phyloP scores from a whole-genome alignment of 1,140 invertebrate genomes.

The Zaprionus nigranus region DNA sequence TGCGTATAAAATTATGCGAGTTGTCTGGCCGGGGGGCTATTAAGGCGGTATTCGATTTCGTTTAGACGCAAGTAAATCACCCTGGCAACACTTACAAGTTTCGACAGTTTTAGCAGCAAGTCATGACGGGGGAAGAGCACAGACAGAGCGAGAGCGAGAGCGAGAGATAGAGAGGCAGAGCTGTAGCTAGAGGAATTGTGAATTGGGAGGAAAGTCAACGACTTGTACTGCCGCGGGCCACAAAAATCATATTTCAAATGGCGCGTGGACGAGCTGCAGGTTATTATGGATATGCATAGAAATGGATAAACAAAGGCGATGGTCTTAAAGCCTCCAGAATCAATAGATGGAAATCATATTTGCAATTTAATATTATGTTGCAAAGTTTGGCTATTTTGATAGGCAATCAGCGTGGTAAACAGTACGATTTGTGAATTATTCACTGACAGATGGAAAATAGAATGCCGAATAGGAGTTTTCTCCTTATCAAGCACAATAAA shows the following conservation, averaged over 20 bases:
- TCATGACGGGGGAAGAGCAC: neutral
- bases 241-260: slow-evolving; percentile 78
- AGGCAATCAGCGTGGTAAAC: neutral
- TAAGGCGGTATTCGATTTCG: slow-evolving; percentile 78
- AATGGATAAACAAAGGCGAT: slow-evolving; percentile 54
- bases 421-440: neutral
- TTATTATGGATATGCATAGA: slow-evolving; percentile 45
- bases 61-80: slow-evolving; percentile 74
- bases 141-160: neutral
- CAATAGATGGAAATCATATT: slow-evolving; percentile 3
- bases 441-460: neutral
- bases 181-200: no score
- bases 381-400: slow-evolving; percentile 5
- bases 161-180: neutral
- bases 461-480: neutral
- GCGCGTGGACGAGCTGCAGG: slow-evolving; percentile 44
- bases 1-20: slow-evolving; percentile 77
- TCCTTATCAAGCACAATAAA: no score
- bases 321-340: slow-evolving; percentile 47
- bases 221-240: slow-evolving; percentile 56
- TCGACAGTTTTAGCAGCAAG: slow-evolving; percentile 70
- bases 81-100: slow-evolving; percentile 79
- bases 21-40: slow-evolving; percentile 72
- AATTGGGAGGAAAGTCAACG: neutral
- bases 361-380: slow-evolving; percentile 24